These are phyloP conservation scores for Anarhynchus alexandrinus DNA, from an alignment of 2,113 vertebrate genomes.

Conservation along the genomic window DNA sequence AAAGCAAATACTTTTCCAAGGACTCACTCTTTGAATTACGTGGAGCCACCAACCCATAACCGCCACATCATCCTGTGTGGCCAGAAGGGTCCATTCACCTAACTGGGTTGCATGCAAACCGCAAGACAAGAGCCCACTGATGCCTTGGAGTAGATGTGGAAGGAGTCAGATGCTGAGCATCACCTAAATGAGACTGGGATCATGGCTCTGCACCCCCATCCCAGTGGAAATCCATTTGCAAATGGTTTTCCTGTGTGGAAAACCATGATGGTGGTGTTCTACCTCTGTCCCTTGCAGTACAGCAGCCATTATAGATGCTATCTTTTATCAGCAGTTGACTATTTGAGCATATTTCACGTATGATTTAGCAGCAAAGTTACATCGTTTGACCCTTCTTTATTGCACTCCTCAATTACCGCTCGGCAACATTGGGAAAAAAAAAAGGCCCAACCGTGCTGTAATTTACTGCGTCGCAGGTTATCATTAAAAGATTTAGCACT, in stretches of 20 bases:
- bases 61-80: background rate
- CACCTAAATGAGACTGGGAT: background rate
- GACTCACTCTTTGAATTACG: background rate
- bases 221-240: background rate
- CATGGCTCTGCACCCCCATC: background rate
- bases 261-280: background rate
- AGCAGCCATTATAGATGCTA: background rate
- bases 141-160: no score
- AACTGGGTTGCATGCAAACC: background rate
- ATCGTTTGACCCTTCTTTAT: background rate
- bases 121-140: background rate
- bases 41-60: background rate
- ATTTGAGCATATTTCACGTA: background rate
- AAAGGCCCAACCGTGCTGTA: background rate
- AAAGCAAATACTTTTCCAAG: background rate
- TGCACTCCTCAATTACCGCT: background rate
- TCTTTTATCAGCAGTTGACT: background rate
- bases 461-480: background rate
- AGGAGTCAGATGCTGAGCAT: background rate
- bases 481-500: constrained; percentile 24
- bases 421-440: background rate
- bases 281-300: background rate
- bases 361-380: background rate
- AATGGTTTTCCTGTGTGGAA: background rate
- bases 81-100: background rate